Evolutionary conservation across 2,113 vertebrate species (phyloP), one percentile per base, ranked within the genome.

Genomic region (Todiramphus chloris): DNA sequence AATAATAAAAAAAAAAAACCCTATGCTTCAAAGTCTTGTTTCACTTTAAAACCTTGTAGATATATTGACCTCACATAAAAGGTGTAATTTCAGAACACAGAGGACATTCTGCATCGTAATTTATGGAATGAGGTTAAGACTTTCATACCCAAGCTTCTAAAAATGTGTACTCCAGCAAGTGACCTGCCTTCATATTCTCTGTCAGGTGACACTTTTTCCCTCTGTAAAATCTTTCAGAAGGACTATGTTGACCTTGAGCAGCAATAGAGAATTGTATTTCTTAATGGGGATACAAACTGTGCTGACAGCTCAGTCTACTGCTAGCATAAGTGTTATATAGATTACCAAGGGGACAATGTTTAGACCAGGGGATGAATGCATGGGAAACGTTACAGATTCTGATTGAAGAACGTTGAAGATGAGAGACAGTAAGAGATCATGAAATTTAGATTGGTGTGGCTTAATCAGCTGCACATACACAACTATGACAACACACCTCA

Each of bases 371-470:
- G 39, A 90, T 83, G 83, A 94, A 82, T 67, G 76, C 92, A 69
- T 51, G 27, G 84, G 85, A 90, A 97, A 39, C 16, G 75, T 91
- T 87, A 87, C 30, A 68, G 59, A 62, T 88, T 84, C 88, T 90
- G 73, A 95, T 89, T 86, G 77, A 96, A 90, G 48, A 56, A 66
- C 75, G 67, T 35, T 91, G 69, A 92, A 90, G 90, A 94, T 94
- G 94, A 96, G 79, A 97, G 89, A 95, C 91, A 97, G 90, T 89
- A 97, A 97, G 66, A 87, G 80, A 97, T 97, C 93, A 96, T 96
- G 94, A 96, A 95, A 94, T 97, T 91, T 95, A 95, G 90, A 96
- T 96, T 79, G 90, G 51, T 90, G 70, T 86, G 74, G 79, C 51
- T 92, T 87, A 94, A 94, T 92, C 86, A 89, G 66, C 76, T 94